phyloP scores from a whole-genome alignment of 64 coral and sea anemone species.

The Platygyra sinensis region DNA sequence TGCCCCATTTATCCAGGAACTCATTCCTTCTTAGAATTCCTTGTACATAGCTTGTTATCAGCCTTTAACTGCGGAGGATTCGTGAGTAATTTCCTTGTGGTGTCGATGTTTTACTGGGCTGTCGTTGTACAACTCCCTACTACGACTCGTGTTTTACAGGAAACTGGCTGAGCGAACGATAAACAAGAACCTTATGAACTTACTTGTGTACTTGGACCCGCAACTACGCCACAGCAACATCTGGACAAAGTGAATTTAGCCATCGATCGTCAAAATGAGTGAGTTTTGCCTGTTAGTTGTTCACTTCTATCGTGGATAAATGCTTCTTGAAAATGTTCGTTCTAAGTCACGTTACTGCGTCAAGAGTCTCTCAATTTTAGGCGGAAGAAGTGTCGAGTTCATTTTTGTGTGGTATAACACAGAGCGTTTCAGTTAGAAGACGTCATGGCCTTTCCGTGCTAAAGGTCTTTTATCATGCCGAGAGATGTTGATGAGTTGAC shows the following conservation, averaged over 20 bases:
- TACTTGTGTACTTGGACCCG: slow-evolving; percentile 19
- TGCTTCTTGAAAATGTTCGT: neutral
- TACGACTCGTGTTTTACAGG: neutral
- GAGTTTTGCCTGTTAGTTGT: slow-evolving; percentile 24
- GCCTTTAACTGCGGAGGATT: neutral
- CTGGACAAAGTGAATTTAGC: slow-evolving; percentile 11
- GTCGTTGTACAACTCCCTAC: slow-evolving; percentile 11
- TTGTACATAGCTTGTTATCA: neutral
- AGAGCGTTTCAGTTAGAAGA: neutral
- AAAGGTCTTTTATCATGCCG: neutral
- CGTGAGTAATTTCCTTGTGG: neutral
- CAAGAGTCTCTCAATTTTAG: neutral
- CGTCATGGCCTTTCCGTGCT: neutral
- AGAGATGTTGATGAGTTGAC: neutral
- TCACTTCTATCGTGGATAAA: neutral
- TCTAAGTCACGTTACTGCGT: neutral
- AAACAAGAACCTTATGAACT: slow-evolving; percentile 35
- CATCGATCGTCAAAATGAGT: slow-evolving; percentile 33
- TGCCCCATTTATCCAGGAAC: neutral
- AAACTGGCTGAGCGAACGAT: slow-evolving; percentile 20
- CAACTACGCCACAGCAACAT: neutral
- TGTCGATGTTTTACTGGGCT: neutral
- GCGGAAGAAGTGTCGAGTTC: neutral
- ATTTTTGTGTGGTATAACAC: neutral
- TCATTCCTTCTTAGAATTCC: neutral